phyloP scores from a whole-genome alignment of 2,888 invertebrate species.

The Dynastes maya region DNA sequence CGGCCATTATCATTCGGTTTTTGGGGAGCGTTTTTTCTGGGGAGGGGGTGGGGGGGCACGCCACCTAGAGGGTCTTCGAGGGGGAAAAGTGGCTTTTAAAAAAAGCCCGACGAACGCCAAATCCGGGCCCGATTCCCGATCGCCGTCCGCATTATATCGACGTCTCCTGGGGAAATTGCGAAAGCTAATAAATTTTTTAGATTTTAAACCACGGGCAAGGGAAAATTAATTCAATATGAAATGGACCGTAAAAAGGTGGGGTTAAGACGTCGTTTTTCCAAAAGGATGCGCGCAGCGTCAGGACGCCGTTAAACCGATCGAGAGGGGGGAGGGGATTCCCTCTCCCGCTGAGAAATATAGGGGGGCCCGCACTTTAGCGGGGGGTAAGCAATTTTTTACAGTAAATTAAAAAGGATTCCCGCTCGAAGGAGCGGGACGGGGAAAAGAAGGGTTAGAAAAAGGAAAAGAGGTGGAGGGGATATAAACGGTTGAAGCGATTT shows the following conservation, averaged over 20 bases:
- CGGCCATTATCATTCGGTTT: slow-evolving; percentile 61
- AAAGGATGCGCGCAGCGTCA: slow-evolving; percentile 53
- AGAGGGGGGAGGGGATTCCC: slow-evolving; percentile 22
- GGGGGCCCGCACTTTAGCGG: slow-evolving; percentile 43
- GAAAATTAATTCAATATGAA: slow-evolving; percentile 65
- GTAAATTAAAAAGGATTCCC: slow-evolving; percentile 51
- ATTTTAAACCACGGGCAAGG: no score
- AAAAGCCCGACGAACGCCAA: slow-evolving; percentile 35
- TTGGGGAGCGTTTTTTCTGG: slow-evolving; percentile 16
- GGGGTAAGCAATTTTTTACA: slow-evolving; percentile 55
- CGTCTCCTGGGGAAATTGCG: slow-evolving; percentile 63
- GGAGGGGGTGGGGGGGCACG: no score
- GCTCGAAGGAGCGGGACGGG: neutral
- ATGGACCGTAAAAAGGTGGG: slow-evolving; percentile 62
- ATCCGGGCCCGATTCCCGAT: slow-evolving; percentile 52
- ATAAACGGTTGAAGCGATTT: slow-evolving; percentile 21
- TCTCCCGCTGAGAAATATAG: slow-evolving; percentile 18
- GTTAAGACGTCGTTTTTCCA: slow-evolving; percentile 63
- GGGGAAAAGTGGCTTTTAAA: slow-evolving; percentile 44
- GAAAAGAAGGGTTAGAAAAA: no score
- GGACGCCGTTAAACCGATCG: slow-evolving; percentile 56
- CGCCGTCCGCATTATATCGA: slow-evolving; percentile 51
- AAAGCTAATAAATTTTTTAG: no score
- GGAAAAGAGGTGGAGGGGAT: no score
- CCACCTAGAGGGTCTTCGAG: slow-evolving; percentile 26